Base-by-base conservation (phyloP, 2,113 vertebrate genomes). In the Anser brachyrhynchus region DNA sequence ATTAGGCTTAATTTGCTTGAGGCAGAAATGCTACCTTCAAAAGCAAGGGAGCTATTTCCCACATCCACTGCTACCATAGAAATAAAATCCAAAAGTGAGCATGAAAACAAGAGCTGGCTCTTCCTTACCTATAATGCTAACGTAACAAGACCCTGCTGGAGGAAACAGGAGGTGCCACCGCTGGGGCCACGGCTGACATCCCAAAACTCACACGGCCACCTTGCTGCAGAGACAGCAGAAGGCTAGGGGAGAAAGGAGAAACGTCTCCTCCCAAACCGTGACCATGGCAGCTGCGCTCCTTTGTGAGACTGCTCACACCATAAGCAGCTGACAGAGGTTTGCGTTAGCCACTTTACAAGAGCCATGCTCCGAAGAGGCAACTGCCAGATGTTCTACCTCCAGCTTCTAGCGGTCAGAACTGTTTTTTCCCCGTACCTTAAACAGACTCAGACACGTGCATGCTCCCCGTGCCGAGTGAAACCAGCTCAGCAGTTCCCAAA, bases 321-420 rank as follows among this genome's bases (percentile, higher is more conserved):
- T 41, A 67, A 75, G 62, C 77, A 72, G 73, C 84, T 49, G 58
- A 13, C 33, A 62, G 41, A 49, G 43, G 54, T 23, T 73, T 31
- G 4, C 33, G 49, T 78, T 82, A 86, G 67, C 77, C 87, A 85
- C 29, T 93, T 91, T n/a, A 39, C 74, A 44, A 92, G 16, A 70
- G 21, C 37, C 83, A 80, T 25, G 67, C 67, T 58, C 28, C 1
- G 0, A 67, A 79, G 76, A 82, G 90, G 41, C 33, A 2, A 22
- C 33, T 21, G 28, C 67, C 79, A 71, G 90, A 86, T 95, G 89
- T 51, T 84, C 58, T 44, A 67, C 66, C 73, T 87, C 41, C 86
- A 79, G 58, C 75, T 88, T 74, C 15, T 22, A 9, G 22, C 33
- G 22, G 55, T 54, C 8, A 7, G 31, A 43, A 62, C 29, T 55